Evolutionary conservation across 2,113 vertebrate species (phyloP).

Genomic region (Eleginops maclovinus): DNA sequence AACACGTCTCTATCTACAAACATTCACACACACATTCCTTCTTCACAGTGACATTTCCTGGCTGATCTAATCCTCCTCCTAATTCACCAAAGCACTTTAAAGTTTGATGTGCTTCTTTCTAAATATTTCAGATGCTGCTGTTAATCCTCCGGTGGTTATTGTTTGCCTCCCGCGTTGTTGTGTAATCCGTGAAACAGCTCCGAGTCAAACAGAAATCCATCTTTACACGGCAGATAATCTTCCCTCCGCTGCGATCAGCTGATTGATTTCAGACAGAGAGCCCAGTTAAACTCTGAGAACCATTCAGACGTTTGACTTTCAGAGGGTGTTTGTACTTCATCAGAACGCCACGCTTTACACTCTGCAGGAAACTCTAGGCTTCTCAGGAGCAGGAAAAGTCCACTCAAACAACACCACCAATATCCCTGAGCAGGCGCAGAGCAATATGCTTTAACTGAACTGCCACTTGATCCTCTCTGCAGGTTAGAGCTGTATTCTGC

Average conservation of each 20-base stretch:
- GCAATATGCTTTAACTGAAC: background rate
- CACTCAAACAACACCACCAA: background rate
- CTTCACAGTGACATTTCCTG: conserved; percentile 8
- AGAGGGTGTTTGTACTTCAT: background rate
- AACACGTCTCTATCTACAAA: background rate
- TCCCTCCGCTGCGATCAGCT: background rate
- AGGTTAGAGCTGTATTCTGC: background rate
- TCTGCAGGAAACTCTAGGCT: background rate
- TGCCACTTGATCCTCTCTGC: background rate
- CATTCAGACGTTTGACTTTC: background rate
- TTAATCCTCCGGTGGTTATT: conserved; percentile 23
- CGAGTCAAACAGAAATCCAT: conserved; percentile 19
- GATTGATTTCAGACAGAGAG: conserved; percentile 22
- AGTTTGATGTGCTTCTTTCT: conserved; percentile 31
- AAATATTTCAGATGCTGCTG: conserved; percentile 36
- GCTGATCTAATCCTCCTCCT: conserved; percentile 13
- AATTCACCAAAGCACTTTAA: conserved; percentile 39
- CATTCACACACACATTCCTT: background rate
- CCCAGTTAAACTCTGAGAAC: conserved; percentile 3
- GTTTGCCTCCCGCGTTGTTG: background rate
- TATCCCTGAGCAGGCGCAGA: background rate
- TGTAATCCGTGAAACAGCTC: conserved; percentile 40
- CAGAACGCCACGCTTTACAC: background rate
- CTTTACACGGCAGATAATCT: conserved; percentile 37
- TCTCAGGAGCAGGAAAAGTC: background rate